phyloP scores from a whole-genome alignment of 2,797 vertebrate species.

The Columba guinea region DNA sequence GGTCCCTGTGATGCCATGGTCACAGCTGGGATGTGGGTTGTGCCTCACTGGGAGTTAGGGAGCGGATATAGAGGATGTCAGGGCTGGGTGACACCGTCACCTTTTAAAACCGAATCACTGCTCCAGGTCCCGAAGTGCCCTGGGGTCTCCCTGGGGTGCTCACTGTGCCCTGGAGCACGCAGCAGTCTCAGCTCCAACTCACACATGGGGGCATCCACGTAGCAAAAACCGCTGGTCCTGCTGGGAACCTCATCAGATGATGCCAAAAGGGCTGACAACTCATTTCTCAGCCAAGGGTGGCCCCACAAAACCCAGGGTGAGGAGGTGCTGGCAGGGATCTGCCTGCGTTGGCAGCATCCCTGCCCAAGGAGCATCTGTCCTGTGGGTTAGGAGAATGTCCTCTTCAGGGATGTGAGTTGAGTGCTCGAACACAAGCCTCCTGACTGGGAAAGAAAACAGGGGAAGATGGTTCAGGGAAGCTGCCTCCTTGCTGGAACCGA shows the following conservation, averaged over 20 bases:
- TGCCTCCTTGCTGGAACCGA: background rate
- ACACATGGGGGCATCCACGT: background rate
- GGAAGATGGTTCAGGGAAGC: background rate
- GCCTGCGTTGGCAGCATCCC: background rate
- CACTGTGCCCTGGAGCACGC: too few relatives aligned
- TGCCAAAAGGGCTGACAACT: background rate
- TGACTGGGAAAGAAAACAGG: background rate
- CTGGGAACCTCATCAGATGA: background rate
- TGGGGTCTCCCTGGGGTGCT: too few relatives aligned
- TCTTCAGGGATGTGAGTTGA: background rate
- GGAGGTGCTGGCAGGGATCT: background rate
- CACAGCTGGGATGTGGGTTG: accelerated
- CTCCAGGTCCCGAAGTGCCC: accelerated
- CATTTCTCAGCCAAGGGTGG: background rate
- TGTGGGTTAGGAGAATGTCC: background rate
- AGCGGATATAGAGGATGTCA: background rate
- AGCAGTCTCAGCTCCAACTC: too few relatives aligned
- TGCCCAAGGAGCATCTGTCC: background rate
- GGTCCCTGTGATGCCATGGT: background rate
- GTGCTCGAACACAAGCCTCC: background rate
- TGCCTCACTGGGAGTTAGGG: background rate
- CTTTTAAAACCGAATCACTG: background rate
- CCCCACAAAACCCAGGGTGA: background rate
- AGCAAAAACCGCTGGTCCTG: background rate
- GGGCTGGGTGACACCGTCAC: background rate